These are phyloP conservation scores for Gyrodactylus bullatarudis DNA, from an alignment of 1,140 invertebrate genomes.

Conservation along the genomic window DNA sequence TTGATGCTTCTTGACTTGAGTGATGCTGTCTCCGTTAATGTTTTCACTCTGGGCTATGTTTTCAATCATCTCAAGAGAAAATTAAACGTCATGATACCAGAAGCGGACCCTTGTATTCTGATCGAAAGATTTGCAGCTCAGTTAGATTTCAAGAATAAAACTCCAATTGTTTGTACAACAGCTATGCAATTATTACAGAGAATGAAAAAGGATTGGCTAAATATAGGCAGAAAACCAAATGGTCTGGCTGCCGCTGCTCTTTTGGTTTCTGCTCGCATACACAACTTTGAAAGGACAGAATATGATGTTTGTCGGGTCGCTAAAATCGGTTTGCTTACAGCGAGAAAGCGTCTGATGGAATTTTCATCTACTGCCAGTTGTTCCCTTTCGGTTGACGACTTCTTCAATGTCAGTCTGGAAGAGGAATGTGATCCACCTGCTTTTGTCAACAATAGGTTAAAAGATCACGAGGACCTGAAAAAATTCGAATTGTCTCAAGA, in stretches of 20 bases:
- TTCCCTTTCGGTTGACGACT: constrained; percentile 61
- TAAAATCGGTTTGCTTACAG: constrained; percentile 30
- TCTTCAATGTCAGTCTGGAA: constrained; percentile 75
- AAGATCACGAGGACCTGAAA: constrained; percentile 27
- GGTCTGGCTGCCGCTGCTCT: constrained; percentile 84
- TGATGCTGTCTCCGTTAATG: constrained; percentile 1
- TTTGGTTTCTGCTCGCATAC: constrained; percentile 56
- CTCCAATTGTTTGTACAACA: constrained; percentile 67
- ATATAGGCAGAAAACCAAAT: constrained; percentile 64
- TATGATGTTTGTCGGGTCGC: constrained; percentile 36
- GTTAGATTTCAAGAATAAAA: constrained; percentile 57
- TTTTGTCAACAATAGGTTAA: constrained; percentile 51
- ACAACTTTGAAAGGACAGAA: constrained; percentile 53
- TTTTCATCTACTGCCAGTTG: constrained; percentile 75
- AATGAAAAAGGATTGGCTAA: constrained; percentile 91
- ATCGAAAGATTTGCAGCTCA: constrained; percentile 69
- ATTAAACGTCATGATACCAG: not conserved
- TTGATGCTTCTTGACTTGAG: constrained; percentile 1
- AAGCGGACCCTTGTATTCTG: constrained; percentile 52
- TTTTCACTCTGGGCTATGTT: not conserved
- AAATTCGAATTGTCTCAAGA: not conserved
- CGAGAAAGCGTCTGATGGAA: constrained; percentile 34
- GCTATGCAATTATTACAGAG: constrained; percentile 59
- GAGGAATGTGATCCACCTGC: constrained; percentile 78
- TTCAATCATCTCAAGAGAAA: not conserved